Evolutionary conservation across 2,888 invertebrate species (phyloP).

Genomic region (Fissipunctia ypsillon): DNA sequence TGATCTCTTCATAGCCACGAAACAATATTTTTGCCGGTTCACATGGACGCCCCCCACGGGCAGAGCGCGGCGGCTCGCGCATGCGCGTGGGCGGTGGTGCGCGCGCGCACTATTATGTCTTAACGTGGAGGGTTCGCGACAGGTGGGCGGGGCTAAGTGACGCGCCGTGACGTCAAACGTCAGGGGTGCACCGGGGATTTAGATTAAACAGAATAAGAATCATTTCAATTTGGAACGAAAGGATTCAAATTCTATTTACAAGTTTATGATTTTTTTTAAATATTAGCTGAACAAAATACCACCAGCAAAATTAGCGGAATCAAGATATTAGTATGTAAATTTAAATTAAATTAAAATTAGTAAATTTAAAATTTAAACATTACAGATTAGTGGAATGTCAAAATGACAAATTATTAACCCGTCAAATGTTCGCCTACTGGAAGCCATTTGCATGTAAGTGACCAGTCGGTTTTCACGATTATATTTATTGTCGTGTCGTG

Average conservation of each 20-base stretch:
- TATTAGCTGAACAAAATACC: not conserved
- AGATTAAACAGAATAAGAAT: not conserved
- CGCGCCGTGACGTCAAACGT: constrained; percentile 77
- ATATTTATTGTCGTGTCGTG: too few species aligned
- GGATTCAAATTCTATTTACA: not conserved
- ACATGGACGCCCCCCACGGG: constrained; percentile 77
- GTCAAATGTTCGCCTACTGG: too few species aligned
- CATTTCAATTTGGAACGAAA: not conserved
- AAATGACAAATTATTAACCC: too few species aligned
- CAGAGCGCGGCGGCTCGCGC: constrained; percentile 54
- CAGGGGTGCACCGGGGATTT: constrained; percentile 73
- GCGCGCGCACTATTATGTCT: constrained; percentile 86
- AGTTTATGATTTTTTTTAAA: too few species aligned
- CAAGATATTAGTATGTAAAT: too few species aligned
- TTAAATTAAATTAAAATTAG: too few species aligned
- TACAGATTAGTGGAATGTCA: too few species aligned
- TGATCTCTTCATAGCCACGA: constrained; percentile 54
- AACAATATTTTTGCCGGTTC: constrained; percentile 48
- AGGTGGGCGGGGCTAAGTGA: constrained; percentile 87
- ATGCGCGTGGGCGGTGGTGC: constrained; percentile 78
- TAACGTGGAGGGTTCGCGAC: constrained; percentile 86
- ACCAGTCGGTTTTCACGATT: too few species aligned
- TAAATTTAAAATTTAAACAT: too few species aligned
- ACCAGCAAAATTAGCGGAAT: not conserved
- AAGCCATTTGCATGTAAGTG: too few species aligned